A percentile compares a stretch with the other conserved stretches of the same genome.
Conservation (phyloP, 1,140 invertebrate species). For the Calycopis cecrops region DNA sequence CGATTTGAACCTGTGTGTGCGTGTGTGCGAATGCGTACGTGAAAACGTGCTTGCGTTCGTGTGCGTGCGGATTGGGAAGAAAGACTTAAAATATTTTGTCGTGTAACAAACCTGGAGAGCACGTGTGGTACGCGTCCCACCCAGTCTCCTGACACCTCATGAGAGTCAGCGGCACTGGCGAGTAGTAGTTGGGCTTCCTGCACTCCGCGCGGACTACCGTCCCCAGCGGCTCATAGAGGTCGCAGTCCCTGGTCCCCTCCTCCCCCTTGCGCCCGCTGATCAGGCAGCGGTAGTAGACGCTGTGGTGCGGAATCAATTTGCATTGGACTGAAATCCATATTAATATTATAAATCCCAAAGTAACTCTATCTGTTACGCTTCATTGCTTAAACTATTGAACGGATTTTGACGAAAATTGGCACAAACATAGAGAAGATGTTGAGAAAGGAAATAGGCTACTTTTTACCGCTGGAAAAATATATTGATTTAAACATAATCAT, state of each 20-base stretch:
- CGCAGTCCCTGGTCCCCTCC: conserved; percentile 27
- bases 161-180: conserved; percentile 19
- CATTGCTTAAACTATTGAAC: too few relatives aligned
- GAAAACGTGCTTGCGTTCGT: too few relatives aligned
- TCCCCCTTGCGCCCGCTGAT: conserved; percentile 14
- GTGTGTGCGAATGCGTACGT: too few relatives aligned
- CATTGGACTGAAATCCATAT: conserved; percentile 29
- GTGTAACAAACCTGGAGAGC: conserved; percentile 30
- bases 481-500: too few relatives aligned
- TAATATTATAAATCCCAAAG: not conserved
- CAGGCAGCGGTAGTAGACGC: conserved; percentile 33
- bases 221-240: conserved; percentile 27
- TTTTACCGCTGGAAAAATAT: too few relatives aligned
- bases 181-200: conserved; percentile 36
- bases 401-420: too few relatives aligned
- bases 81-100: too few relatives aligned
- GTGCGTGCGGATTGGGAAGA: too few relatives aligned
- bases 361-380: too few relatives aligned
- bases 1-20: too few relatives aligned
- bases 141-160: conserved; percentile 46
- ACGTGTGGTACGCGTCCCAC: conserved; percentile 44
- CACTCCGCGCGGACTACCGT: conserved; percentile 30
- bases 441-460: too few relatives aligned
- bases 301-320: conserved; percentile 23
- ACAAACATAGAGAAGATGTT: too few relatives aligned